Evolutionary conservation across 1,140 invertebrate species (phyloP), one percentile per base, ranked within the genome.

Genomic region (Drosophila nigromelanica): DNA sequence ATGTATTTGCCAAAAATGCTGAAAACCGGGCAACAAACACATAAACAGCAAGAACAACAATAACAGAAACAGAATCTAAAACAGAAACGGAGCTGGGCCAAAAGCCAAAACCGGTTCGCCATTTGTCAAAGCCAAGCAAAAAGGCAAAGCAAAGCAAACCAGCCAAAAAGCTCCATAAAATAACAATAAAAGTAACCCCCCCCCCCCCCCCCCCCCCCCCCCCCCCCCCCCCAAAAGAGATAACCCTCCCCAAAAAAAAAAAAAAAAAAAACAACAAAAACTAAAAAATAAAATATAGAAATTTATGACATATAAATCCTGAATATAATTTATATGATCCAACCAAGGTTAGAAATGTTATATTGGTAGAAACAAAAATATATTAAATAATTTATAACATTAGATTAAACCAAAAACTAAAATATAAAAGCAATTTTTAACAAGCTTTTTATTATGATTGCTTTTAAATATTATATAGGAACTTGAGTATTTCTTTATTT

Each of bases 121-220:
- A 87, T 86, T 86, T 86, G 81, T 86, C 81, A 86, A 86, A 70
- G 80, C 68, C 77, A 83, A 74, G 73, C 67, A 56, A 62, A 73
- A 51, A 33, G 30, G 72, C 69, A 61, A 69, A 86, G 64, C 76
- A 63, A 68, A 61, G 51, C 33, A 55, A 51, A 33, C 21, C 39
- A 55, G 37, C 66, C 42, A 71, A 73, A 82, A 77, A 77, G 68
- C 79, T 66, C 68, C 79, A 78, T 80, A 72, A 82, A 83, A 83
- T 78, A 82, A 78, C 70, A 78, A 82, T 75, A 68, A 73, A 67
- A 68, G 63, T 51, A 68, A 73, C 18, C 5, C 45, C 27, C 37
- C 24, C 11, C 39, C 10, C 4, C 3, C 4, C 39, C 1, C 42
- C n/a, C 10, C 24, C 8, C n/a, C n/a, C n/a, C n/a, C n/a, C n/a